Evolutionary conservation across 1,140 invertebrate species (phyloP).

Genomic region (Zaprionus kolodkinae): DNA sequence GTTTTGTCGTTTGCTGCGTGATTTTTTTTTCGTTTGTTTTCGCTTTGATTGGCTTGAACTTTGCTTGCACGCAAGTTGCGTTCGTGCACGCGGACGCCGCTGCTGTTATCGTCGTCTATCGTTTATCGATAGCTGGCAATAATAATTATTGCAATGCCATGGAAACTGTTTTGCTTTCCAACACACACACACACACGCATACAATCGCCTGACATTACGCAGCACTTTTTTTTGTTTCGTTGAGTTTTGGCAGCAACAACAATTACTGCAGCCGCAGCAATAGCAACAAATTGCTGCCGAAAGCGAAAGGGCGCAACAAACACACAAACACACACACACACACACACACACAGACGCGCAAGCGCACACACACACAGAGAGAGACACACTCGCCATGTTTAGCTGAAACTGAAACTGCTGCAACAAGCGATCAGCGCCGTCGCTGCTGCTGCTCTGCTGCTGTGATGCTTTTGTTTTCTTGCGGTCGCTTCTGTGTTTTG

Average conservation of each 20-base stretch:
- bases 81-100: background rate
- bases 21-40: conserved; percentile 11
- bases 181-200: conserved; percentile 12
- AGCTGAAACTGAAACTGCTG: conserved; percentile 61
- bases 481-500: conserved; percentile 36
- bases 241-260: conserved; percentile 22
- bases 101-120: conserved; percentile 30
- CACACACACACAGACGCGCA: conserved; percentile 22
- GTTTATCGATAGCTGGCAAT: conserved; percentile 56
- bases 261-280: conserved; percentile 33
- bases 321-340: conserved; percentile 23
- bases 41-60: conserved; percentile 51
- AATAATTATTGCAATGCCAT: conserved; percentile 42
- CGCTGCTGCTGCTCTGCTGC: conserved; percentile 17
- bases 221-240: conserved; percentile 44
- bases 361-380: conserved; percentile 18
- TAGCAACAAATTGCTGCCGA: conserved; percentile 65
- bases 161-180: conserved; percentile 44
- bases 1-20: conserved; percentile 22
- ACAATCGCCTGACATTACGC: conserved; percentile 47
- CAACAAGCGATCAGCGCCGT: conserved; percentile 44
- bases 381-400: conserved; percentile 7
- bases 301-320: conserved; percentile 73
- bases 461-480: conserved; percentile 45
- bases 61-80: conserved; percentile 44